Conservation (phyloP, 2,113 vertebrate species). For the Lasiurus cinereus region DNA sequence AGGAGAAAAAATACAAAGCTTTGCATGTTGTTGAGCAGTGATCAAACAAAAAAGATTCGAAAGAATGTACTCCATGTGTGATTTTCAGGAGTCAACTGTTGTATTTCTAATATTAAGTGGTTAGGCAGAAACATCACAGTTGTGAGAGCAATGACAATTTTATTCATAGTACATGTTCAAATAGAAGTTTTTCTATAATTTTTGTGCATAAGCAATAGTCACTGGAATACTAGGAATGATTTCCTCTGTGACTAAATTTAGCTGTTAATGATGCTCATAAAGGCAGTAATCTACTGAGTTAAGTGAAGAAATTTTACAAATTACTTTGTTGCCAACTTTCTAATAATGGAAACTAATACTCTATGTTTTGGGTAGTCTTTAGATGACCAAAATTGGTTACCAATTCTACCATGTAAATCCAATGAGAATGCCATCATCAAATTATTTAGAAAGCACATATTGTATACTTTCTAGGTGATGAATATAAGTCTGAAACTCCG, state of each 20-base stretch:
- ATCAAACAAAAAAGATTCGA: conserved; percentile 93
- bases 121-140: conserved; percentile 26
- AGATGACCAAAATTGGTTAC: background rate
- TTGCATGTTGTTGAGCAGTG: conserved; percentile 87
- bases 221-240: background rate
- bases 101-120: conserved; percentile 53
- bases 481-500: background rate
- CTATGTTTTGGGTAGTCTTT: background rate
- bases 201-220: background rate
- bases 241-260: background rate
- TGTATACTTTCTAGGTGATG: background rate
- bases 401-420: background rate
- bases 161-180: conserved; percentile 1
- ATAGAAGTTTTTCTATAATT: background rate
- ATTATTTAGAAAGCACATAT: background rate
- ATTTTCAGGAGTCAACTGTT: conserved; percentile 79
- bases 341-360: background rate
- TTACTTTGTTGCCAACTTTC: conserved; percentile 12
- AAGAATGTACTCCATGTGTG: conserved; percentile 92
- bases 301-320: background rate
- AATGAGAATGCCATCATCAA: background rate
- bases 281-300: background rate
- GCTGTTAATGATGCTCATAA: background rate
- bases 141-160: background rate
- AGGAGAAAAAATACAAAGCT: conserved; percentile 95